Evolutionary conservation across 2,797 vertebrate species (phyloP).

Genomic region (Odontamblyopus rebecca): DNA sequence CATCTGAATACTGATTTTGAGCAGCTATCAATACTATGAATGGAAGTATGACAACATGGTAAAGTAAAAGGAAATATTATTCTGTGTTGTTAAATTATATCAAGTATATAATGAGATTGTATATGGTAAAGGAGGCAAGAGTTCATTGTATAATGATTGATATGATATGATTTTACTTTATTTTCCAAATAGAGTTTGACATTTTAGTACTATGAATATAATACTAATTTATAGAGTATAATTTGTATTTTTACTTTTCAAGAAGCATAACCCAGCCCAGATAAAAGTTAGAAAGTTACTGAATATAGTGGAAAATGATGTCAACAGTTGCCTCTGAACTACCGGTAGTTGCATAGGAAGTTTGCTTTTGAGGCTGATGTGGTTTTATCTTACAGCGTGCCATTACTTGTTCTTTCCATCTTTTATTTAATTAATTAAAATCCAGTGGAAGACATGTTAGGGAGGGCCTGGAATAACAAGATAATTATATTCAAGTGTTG

Average conservation of each 20-base stretch:
- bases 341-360: not conserved
- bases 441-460: conserved; percentile 62
- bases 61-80: no score
- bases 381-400: conserved; percentile 49
- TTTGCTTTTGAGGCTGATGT: conserved; percentile 32
- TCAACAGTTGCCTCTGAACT: not conserved
- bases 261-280: not conserved
- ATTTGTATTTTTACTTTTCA: not conserved
- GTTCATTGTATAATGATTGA: no score
- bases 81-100: no score
- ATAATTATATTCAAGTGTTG: conserved; percentile 60
- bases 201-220: no score
- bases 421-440: conserved; percentile 73
- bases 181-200: no score
- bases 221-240: not conserved
- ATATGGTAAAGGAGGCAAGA: no score
- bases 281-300: not conserved
- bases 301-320: not conserved
- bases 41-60: no score
- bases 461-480: conserved; percentile 58
- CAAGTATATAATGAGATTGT: no score
- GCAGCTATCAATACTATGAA: no score
- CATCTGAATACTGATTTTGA: no score
- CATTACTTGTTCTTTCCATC: conserved; percentile 49
- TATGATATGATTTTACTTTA: no score